Evolutionary conservation across 1,140 invertebrate genomes (phyloP).

Genomic region (Agrypnia vestita): DNA sequence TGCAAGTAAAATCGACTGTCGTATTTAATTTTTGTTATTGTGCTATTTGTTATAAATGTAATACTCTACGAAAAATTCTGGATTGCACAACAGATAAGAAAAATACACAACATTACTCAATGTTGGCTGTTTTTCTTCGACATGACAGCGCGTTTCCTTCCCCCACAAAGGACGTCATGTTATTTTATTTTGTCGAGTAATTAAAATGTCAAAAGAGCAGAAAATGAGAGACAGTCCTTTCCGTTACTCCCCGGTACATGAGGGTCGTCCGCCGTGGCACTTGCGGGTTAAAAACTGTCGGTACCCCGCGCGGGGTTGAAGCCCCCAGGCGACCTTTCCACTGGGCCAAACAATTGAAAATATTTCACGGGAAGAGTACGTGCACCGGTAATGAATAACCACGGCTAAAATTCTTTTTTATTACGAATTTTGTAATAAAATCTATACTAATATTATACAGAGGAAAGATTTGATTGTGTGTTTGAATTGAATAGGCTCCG

Average conservation of each 20-base stretch:
- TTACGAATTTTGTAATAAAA: neutral
- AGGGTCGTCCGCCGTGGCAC: neutral
- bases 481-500: too few relatives aligned
- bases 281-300: neutral
- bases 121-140: neutral
- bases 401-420: neutral
- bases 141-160: neutral
- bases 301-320: neutral
- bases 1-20: neutral
- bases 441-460: too few relatives aligned
- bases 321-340: neutral
- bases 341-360: neutral
- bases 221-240: neutral
- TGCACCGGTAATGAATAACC: neutral
- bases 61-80: neutral
- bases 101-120: neutral
- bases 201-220: constrained; percentile 6
- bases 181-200: neutral
- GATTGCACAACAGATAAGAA: neutral
- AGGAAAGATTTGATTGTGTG: too few relatives aligned
- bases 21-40: neutral
- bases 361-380: neutral
- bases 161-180: neutral
- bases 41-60: neutral
- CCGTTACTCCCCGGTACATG: neutral